Base-by-base conservation (phyloP, 2,113 vertebrate genomes). In the Lota lota region DNA sequence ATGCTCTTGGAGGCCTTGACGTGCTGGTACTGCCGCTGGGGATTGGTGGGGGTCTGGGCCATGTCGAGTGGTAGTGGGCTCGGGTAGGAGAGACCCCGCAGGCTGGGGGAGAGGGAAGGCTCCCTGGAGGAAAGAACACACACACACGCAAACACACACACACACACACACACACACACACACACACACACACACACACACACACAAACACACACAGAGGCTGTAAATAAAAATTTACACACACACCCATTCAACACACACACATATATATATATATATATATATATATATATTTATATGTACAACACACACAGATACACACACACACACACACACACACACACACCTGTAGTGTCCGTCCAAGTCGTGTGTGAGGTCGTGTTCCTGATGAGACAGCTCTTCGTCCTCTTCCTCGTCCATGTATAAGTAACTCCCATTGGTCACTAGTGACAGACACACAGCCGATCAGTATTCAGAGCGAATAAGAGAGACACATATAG, bases 1-100 rank as follows among this genome's bases (percentile, higher is more conserved):
- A 99, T 97, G 93, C 97, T 99, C 87, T 97, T 98, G 1, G 95
- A 99, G 61, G 95, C 91, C 90, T 97, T 98, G 57, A 97, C 88
- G 76, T 95, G 95, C 86, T 94, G 93, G 87, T 92, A 88, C 87
- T 97, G 95, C 57, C 81, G 79, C 81, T 93, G 93, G 50, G 5
- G 69, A 14, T 8, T 47, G 40, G 40, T 47, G 40, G 40, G 8
- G 1, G 51, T 36, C 22, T 33, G 50, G 50, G 5, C 70, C 68
- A 76, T 80, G 68, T 22, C 4, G 1, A 78, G 82, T 64, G 74
- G 64, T 80, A 83, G 82, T 1, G 79, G 84, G 12, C 33, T 22
- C 5, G 12, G 15, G 12, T 16, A 11, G 47, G 64, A n/a, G 51
- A 56, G n/a, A 63, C 81, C 80, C 51, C 82, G 82, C 16, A 20